Evolutionary conservation across 2,888 invertebrate genomes (phyloP), one percentile per base, ranked within the genome.

Genomic region (Parapristionchus giblindavisi): DNA sequence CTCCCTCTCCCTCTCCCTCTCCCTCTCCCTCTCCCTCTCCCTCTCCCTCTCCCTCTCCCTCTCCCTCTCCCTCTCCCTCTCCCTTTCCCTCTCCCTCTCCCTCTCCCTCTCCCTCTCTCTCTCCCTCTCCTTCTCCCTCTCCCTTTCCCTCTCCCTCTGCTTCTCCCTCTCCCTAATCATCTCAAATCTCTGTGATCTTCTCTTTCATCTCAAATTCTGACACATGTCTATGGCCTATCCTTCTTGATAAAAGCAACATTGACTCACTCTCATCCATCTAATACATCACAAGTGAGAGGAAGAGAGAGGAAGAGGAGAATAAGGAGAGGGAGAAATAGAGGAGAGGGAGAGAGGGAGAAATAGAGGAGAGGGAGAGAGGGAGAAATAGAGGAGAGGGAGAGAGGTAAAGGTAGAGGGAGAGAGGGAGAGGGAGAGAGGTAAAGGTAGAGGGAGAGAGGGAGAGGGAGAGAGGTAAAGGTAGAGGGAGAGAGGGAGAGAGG

Each of bases 31-130:
- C 5, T 43, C 43, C 3, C 63, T 63, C 27, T 43, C 40, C 43
- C 38, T 40, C 43, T n/a, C 63, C 63, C 17, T 63, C 63, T 75
- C 73, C 40, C 66, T 66, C 65, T 75, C 68, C 75, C 70, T 65
- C 63, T 56, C 72, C 61, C 63, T 58, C 51, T 36, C 40, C 75
- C 60, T 63, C 68, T 68, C 68, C 65, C 68, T 66, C 48, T 75
- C 71, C 51, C 54, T 63, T 66, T 38, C 38, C 48, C 65, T 54
- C 60, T 60, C 65, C 43, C 68, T 60, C 70, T 74, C 66, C 40
- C 34, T 75, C 72, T 61, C 24, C 68, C 73, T 72, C 71, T 72
- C 51, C 48, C 61, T 66, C 63, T 63, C 40, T 63, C 63, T 17
- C 43, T 63, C 34, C 27, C 24, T 40, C 43, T 63, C 38, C 36